A percentile compares a stretch with the other conserved stretches of the same genome.
These are phyloP conservation scores for Sparidentex hasta DNA, from an alignment of 2,797 vertebrate genomes.

Conservation along the genomic window DNA sequence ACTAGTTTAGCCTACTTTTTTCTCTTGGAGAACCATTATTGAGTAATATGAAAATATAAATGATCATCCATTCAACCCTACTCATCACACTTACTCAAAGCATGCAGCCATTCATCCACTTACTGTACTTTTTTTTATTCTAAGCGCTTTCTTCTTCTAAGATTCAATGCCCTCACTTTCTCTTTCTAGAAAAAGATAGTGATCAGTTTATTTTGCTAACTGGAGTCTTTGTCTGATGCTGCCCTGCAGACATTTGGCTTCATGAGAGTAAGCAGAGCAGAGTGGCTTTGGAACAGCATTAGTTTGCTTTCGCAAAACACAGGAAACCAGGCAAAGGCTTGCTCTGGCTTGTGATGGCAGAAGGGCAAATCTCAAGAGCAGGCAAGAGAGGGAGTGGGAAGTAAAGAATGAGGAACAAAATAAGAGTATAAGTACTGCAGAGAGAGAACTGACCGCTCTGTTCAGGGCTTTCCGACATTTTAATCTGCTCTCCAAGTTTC, in stretches of 20 bases:
- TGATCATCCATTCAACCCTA: no score
- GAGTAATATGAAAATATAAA: no score
- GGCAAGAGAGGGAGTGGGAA: conserved; percentile 60
- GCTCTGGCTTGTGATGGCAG: conserved; percentile 73
- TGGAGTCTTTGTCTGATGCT: conserved; percentile 50
- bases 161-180: conserved; percentile 25
- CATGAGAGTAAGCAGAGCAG: conserved; percentile 52
- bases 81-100: conserved; percentile 8
- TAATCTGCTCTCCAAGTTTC: conserved; percentile 18
- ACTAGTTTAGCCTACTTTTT: no score
- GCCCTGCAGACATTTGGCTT: conserved; percentile 70
- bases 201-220: conserved; percentile 64
- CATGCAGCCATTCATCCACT: conserved; percentile 9
- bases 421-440: conserved; percentile 41
- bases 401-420: conserved; percentile 72
- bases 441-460: conserved; percentile 51
- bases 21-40: no score
- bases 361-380: conserved; percentile 64
- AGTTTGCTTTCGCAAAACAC: conserved; percentile 75
- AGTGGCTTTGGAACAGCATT: conserved; percentile 54
- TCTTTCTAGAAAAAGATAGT: conserved; percentile 45
- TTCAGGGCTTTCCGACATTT: conserved; percentile 40
- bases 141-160: conserved; percentile 4
- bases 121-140: conserved; percentile 6
- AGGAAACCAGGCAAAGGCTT: conserved; percentile 75